phyloP scores from a whole-genome alignment of 2,113 vertebrate genomes.

The Nestor notabilis region DNA sequence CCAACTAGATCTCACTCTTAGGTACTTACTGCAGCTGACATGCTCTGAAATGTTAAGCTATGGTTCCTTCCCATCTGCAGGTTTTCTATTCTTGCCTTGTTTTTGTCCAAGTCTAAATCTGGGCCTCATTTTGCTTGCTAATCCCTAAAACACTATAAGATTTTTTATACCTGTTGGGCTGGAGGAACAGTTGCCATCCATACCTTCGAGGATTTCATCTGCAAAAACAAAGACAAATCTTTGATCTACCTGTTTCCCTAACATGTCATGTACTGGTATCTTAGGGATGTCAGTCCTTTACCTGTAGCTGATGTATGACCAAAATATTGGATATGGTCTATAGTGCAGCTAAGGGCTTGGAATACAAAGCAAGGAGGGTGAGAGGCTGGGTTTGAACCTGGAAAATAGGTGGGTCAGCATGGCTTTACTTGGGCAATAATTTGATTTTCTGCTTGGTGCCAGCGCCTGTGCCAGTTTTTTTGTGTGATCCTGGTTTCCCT shows the following conservation, averaged over 20 bases:
- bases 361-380: not conserved
- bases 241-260: not conserved
- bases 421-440: not conserved
- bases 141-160: not conserved
- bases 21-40: not conserved
- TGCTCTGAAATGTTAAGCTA: not conserved
- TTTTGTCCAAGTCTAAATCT: not conserved
- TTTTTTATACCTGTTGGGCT: not conserved
- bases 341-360: not conserved
- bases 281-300: no score
- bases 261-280: no score
- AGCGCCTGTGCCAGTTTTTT: not conserved
- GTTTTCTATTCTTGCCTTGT: not conserved
- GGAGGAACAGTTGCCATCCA: not conserved
- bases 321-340: not conserved
- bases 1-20: not conserved
- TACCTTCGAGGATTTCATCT: not conserved
- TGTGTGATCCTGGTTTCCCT: not conserved
- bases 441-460: not conserved
- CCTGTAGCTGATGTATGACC: not conserved
- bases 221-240: not conserved
- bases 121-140: no score
- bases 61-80: not conserved
- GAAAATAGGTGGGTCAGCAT: not conserved
- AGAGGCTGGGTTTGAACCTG: not conserved